Base-by-base conservation (phyloP, 2,888 invertebrate genomes). In the Dendrolimus houi region DNA sequence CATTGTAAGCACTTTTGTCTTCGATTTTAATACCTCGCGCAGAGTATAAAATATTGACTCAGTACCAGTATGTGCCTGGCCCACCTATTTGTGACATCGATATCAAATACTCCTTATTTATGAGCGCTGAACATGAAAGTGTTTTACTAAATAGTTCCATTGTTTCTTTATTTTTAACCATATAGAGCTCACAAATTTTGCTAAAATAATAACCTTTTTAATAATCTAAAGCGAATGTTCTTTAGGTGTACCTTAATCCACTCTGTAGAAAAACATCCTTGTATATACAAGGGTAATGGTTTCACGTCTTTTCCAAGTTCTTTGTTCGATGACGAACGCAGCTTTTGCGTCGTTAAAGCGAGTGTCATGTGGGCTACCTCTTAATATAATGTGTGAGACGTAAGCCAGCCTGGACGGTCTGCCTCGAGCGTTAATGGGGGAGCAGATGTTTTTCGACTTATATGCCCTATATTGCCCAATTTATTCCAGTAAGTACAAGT, bases 361-460 rank as follows among this genome's bases (percentile, higher is more conserved):
- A 47, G 47, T 47, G 9, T 47, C 47, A 47, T 47, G 47, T 7
- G 47, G 9, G 47, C 12, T 47, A 47, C 3, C 47, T 47, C 12
- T 8, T 47, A 47, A 10, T 12, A 12, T 47, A 47, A 47, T 47
- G 47, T 47, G 8, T 12, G 47, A 47, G 47, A 47, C 47, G 12
- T 8, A 47, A 47, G 47, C 47, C 47, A 47, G 47, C 47, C 41
- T 54, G 41, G 42, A 14, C n/a, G 29, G 41, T n/a, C 12, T 41
- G 42, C 14, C 13, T 41, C 42, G 14, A 42, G 42, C 14, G 61
- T 66, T 65, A 68, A 70, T 64, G 68, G 62, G 59, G 66, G 64
- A 60, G 65, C 73, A 73, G 72, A 70, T 73, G 72, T 65, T 69
- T 70, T 67, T 65, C 69, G 63, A 68, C 70, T 68, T 71, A 67